These are phyloP conservation scores for Gobiocypris rarus DNA, from an alignment of 2,113 vertebrate species.

Conservation along the genomic window DNA sequence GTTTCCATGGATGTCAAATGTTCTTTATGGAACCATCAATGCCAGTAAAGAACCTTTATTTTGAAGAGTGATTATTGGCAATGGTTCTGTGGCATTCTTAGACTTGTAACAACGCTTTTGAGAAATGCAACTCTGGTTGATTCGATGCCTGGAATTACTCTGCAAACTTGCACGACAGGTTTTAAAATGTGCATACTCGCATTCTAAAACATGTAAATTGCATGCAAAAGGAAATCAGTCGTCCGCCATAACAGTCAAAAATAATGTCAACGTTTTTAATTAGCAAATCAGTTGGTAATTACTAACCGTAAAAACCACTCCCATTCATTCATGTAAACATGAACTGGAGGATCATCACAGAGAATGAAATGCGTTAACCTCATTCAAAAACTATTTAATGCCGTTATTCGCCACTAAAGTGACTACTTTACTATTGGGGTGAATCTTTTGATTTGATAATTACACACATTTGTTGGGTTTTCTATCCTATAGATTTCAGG, in stretches of 20 bases:
- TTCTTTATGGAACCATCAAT: no score
- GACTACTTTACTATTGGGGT: no score
- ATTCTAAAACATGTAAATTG: not conserved
- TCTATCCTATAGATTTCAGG: not conserved
- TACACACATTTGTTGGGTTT: not conserved
- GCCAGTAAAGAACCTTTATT: no score
- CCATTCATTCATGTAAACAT: not conserved
- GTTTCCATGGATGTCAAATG: no score
- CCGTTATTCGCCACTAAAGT: no score
- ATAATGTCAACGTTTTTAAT: not conserved
- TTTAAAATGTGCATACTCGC: not conserved
- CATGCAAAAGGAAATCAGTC: not conserved
- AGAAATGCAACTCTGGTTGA: not conserved
- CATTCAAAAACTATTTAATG: not conserved
- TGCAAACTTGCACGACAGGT: not conserved
- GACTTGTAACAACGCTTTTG: no score
- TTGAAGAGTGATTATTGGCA: no score
- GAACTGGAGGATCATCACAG: not conserved
- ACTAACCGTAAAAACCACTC: no score
- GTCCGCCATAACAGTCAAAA: not conserved
- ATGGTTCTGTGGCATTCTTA: no score
- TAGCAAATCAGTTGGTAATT: no score
- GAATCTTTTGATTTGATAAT: not conserved
- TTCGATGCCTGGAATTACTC: not conserved
- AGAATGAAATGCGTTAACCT: not conserved